Conservation (phyloP, 2,113 vertebrate genomes). For the Dryoscopus gambensis region DNA sequence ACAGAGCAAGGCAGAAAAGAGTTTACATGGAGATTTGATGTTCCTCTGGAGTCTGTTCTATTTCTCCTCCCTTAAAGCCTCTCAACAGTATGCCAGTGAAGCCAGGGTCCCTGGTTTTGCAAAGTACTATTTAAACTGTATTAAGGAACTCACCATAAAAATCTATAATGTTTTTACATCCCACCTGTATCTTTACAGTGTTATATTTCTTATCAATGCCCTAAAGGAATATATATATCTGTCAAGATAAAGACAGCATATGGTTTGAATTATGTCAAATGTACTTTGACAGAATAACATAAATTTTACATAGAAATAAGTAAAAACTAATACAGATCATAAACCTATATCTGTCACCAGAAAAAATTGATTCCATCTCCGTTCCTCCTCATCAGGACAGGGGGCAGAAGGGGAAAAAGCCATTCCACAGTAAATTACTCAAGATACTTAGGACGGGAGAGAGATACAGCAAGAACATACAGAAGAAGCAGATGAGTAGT, state of each 20-base stretch:
- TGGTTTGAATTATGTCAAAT: not conserved
- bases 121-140: not conserved
- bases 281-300: not conserved
- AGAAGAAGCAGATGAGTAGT: not conserved
- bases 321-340: not conserved
- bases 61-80: not conserved
- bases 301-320: not conserved
- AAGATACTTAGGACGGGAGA: not conserved
- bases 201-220: not conserved
- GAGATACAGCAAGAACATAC: not conserved
- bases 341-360: not conserved
- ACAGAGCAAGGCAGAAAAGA: not conserved
- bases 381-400: not conserved
- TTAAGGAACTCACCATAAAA: not conserved
- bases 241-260: not conserved
- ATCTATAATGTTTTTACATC: not conserved
- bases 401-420: accelerated
- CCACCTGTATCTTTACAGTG: not conserved
- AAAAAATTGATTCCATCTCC: not conserved
- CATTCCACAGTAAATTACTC: not conserved
- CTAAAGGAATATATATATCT: not conserved
- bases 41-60: not conserved
- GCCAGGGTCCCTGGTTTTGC: not conserved
- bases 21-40: not conserved
- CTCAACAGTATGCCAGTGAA: not conserved